Conservation (phyloP, 2,797 vertebrate genomes). For the Liasis olivaceus region DNA sequence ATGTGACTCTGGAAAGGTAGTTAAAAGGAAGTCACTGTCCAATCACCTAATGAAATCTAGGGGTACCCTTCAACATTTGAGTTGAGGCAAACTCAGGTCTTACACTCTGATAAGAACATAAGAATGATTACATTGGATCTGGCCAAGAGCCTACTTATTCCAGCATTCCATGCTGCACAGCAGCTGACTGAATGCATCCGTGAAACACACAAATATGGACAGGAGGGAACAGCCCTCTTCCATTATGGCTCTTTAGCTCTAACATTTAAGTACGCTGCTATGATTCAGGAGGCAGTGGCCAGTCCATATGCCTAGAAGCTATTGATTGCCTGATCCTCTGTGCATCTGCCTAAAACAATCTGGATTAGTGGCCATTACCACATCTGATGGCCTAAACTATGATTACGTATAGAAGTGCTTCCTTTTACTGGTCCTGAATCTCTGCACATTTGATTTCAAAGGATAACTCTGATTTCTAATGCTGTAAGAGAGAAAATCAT, state of each 20-base stretch:
- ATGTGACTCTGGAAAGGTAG: not conserved
- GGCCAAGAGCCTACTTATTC: not conserved
- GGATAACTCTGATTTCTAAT: not conserved
- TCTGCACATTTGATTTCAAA: not conserved
- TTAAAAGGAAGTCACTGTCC: not conserved
- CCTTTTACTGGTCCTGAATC: not conserved
- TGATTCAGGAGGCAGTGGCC: not conserved
- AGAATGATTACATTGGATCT: not conserved
- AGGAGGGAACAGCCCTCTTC: not conserved
- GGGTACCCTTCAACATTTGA: not conserved
- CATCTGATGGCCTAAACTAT: not conserved
- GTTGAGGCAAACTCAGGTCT: not conserved
- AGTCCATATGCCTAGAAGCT: not conserved
- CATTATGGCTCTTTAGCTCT: not conserved
- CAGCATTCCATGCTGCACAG: too few species aligned
- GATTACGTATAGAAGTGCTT: not conserved
- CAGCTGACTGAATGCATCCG: not conserved
- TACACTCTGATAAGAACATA: not conserved
- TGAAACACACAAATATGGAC: not conserved
- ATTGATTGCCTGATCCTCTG: not conserved
- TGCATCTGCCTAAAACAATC: not conserved
- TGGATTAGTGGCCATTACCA: not conserved
- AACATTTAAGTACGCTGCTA: not conserved
- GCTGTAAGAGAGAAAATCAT: not conserved
- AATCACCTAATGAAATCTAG: not conserved